phyloP scores from a whole-genome alignment of 2,888 invertebrate genomes.

The Eulithis testata region DNA sequence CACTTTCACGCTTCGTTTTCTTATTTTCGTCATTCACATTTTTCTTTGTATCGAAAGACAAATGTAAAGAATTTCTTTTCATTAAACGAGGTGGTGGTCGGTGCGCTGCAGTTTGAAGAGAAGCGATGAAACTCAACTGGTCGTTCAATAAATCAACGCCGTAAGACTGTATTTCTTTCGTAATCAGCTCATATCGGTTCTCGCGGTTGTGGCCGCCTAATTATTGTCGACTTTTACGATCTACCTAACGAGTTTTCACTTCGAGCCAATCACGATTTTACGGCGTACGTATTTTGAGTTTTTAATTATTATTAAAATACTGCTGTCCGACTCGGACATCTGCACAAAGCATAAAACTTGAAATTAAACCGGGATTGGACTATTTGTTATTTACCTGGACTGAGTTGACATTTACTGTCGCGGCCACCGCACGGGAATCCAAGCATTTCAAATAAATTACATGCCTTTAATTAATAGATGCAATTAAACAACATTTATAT shows the following conservation, averaged over 20 bases:
- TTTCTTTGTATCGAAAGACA: conserved; percentile 56
- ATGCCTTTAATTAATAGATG: conserved; percentile 27
- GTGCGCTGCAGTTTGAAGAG: conserved; percentile 47
- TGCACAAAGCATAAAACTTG: conserved; percentile 42
- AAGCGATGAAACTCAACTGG: conserved; percentile 70
- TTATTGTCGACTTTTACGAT: conserved; percentile 84
- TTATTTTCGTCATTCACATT: too few species aligned
- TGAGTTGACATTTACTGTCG: conserved; percentile 33
- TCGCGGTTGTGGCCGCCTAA: conserved; percentile 80
- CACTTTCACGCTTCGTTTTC: conserved; percentile 48
- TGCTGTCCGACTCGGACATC: conserved; percentile 37
- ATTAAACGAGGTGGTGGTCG: conserved; percentile 58
- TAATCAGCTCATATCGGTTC: conserved; percentile 83
- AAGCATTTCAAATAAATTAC: conserved; percentile 26
- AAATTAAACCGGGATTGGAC: conserved; percentile 34
- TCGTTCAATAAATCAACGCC: conserved; percentile 77
- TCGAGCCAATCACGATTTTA: conserved; percentile 83
- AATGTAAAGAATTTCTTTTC: conserved; percentile 71
- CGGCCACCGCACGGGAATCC: conserved; percentile 19
- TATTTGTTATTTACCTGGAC: conserved; percentile 32
- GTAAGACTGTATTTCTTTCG: conserved; percentile 83
- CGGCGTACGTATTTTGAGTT: conserved; percentile 71
- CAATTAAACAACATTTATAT: conserved; percentile 27
- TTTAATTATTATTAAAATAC: conserved; percentile 70
- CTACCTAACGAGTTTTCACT: conserved; percentile 82